phyloP scores from a whole-genome alignment of 2,797 vertebrate genomes.

The Tokudaia muenninki region DNA sequence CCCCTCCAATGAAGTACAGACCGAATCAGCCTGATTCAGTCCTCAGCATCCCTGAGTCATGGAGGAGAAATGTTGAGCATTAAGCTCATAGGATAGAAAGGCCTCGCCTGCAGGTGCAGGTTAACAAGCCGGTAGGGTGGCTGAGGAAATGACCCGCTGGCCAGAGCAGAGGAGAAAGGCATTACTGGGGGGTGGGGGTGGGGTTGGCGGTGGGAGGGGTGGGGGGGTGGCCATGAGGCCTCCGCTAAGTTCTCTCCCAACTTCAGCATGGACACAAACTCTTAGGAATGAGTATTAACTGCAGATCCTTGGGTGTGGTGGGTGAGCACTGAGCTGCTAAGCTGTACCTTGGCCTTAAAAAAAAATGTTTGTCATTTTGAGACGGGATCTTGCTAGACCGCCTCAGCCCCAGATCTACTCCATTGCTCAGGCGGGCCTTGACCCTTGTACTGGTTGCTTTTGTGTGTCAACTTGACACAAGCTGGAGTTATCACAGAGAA shows the following conservation, averaged over 20 bases:
- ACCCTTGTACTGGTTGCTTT: too few species aligned
- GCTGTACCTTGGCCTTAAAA: not conserved
- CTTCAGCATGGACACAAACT: not conserved
- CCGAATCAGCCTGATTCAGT: not conserved
- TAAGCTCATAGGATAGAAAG: not conserved
- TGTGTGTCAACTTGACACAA: too few species aligned
- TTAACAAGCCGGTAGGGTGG: not conserved
- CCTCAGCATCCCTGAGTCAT: not conserved
- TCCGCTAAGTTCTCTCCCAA: not conserved
- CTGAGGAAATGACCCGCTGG: not conserved
- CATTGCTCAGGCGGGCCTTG: not conserved
- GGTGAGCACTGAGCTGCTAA: too few species aligned
- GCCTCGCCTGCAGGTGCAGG: accelerated
- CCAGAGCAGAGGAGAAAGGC: too few species aligned
- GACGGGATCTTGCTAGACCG: not conserved
- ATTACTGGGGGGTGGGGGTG: not conserved
- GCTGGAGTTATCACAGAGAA: too few species aligned
- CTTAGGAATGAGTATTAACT: too few species aligned
- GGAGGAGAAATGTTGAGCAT: not conserved
- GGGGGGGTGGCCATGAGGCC: not conserved
- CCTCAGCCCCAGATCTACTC: not conserved
- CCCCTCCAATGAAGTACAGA: accelerated
- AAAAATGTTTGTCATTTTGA: not conserved
- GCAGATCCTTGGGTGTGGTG: too few species aligned
- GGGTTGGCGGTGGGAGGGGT: not conserved